Percentiles rank a stretch among this genome's conserved stretches.
These are phyloP conservation scores for Trypoxylon attenuatum DNA, from an alignment of 2,888 invertebrate species.

Conservation along the genomic window DNA sequence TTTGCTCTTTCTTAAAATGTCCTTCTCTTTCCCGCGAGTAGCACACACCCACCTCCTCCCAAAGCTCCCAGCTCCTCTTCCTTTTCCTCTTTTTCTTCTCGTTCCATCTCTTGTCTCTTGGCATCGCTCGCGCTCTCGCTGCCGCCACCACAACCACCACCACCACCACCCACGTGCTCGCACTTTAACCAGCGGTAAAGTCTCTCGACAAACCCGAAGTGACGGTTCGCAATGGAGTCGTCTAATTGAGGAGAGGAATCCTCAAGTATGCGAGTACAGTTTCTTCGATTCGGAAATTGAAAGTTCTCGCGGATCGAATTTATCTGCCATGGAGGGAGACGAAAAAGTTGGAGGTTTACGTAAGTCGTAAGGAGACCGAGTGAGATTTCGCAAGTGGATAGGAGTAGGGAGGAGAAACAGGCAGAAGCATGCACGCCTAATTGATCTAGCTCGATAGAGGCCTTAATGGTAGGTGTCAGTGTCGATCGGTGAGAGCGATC, in stretches of 20 bases:
- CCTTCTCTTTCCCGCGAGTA: conserved; percentile 25
- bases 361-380: no score
- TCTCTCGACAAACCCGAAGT: conserved; percentile 34
- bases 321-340: conserved; percentile 14
- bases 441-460: conserved; percentile 44
- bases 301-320: no score
- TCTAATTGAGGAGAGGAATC: no score
- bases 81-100: conserved; percentile 3
- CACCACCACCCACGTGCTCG: conserved; percentile 51
- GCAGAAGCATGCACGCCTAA: conserved; percentile 17
- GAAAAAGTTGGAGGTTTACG: conserved; percentile 2
- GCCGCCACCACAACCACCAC: conserved; percentile 2
- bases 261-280: no score
- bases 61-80: no score
- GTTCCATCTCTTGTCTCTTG: background rate
- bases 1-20: conserved; percentile 58
- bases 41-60: conserved; percentile 11
- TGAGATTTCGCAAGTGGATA: conserved; percentile 12
- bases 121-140: background rate
- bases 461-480: conserved; percentile 50
- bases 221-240: conserved; percentile 35
- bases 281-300: no score
- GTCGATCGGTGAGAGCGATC: conserved; percentile 47
- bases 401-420: background rate
- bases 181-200: conserved; percentile 41